Evolutionary conservation across 1,140 invertebrate species (phyloP).

Genomic region (Cephus cinctus): DNA sequence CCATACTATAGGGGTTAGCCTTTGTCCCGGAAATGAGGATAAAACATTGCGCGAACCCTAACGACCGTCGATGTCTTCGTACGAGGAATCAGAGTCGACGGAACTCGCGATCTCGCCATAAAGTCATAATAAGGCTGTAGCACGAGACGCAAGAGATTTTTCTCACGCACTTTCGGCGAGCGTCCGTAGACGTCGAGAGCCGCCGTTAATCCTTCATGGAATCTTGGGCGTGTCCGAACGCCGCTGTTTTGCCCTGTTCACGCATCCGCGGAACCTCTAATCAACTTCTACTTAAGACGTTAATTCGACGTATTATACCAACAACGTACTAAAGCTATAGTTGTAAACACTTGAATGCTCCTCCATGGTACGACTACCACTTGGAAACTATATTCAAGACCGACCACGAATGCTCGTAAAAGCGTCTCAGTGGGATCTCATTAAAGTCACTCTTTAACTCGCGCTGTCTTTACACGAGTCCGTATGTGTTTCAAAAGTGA

Average conservation of each 20-base stretch:
- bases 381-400: too few relatives aligned
- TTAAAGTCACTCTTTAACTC: too few relatives aligned
- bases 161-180: constrained; percentile 11
- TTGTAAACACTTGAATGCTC: constrained; percentile 5
- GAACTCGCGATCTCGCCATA: background rate
- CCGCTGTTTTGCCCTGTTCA: constrained; percentile 18
- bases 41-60: too few relatives aligned
- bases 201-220: constrained; percentile 12
- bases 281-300: constrained; percentile 26
- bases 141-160: constrained; percentile 9
- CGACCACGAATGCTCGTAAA: too few relatives aligned
- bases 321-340: background rate
- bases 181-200: background rate
- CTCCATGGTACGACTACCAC: background rate
- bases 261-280: constrained; percentile 21
- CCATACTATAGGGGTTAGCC: too few relatives aligned
- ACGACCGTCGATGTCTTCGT: too few relatives aligned
- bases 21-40: too few relatives aligned
- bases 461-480: too few relatives aligned
- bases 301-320: constrained; percentile 17
- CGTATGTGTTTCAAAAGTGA: too few relatives aligned
- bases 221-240: constrained; percentile 22
- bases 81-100: background rate
- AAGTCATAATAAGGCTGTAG: background rate
- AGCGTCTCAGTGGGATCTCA: too few relatives aligned